These are phyloP conservation scores for Diplolepis rosae DNA, from an alignment of 2,888 invertebrate genomes.

Conservation along the genomic window DNA sequence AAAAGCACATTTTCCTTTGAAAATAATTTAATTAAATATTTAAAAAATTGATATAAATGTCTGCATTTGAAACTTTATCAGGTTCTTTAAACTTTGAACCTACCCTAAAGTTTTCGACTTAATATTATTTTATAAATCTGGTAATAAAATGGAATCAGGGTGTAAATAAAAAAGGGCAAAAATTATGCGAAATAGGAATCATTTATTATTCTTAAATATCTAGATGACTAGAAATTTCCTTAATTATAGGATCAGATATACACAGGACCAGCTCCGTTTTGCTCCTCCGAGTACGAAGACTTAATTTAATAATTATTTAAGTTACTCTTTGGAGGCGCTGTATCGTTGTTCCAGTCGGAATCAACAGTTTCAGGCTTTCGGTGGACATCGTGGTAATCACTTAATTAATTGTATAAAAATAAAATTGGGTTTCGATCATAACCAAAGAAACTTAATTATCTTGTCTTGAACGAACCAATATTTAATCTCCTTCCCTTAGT, in stretches of 20 bases:
- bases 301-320: constrained; percentile 51
- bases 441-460: constrained; percentile 8
- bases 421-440: neutral
- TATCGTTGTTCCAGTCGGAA: constrained; percentile 63
- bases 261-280: constrained; percentile 56
- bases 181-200: constrained; percentile 50
- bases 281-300: constrained; percentile 44
- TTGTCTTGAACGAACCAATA: neutral
- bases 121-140: neutral
- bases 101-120: too few species aligned
- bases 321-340: constrained; percentile 73
- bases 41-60: too few species aligned
- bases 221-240: constrained; percentile 65
- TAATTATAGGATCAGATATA: constrained; percentile 59
- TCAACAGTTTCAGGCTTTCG: constrained; percentile 69
- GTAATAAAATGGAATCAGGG: neutral
- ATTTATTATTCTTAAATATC: constrained; percentile 59
- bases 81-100: too few species aligned
- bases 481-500: neutral
- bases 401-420: neutral
- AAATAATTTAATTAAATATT: too few species aligned
- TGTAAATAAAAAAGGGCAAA: neutral
- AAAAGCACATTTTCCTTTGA: too few species aligned
- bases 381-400: constrained; percentile 51
- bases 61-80: too few species aligned